Base-by-base conservation (phyloP, 2,113 vertebrate species). In the Corapipo altera region DNA sequence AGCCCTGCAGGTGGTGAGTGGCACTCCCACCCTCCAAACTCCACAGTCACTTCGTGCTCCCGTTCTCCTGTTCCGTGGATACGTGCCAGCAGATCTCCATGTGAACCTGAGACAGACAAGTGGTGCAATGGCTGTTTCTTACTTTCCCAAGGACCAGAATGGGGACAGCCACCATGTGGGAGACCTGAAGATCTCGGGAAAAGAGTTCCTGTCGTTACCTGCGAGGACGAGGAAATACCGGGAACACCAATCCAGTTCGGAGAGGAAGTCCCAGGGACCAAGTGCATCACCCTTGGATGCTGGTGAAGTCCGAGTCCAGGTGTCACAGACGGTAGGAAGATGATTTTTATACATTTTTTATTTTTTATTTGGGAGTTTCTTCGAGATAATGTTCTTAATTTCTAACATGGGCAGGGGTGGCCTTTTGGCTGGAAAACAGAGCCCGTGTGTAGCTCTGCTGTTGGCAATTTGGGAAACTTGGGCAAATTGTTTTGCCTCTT, bases 101-200 rank as follows among this genome's bases (percentile, higher is more conserved):
- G 0, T 48, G 44, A 52, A 43, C 44, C 41, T 1, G 15, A 46
- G 87, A 6, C 52, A 16, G 37, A 37, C 52, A 37, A 0, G 52
- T 15, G 37, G 41, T 69, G 57, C 88, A 75, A 15, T 82, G 30
- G n/a, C 55, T 75, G 2, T 94, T 94, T 67, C 55, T 91, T 85
- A 75, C 49, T 91, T 71, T 87, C 54, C 30, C 81, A 74, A 97
- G 98, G 98, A 98, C 33, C 98, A 99, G 98, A 99, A 99, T 19
- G 99, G 98, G 87, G 99, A 99, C 77, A 98, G 96, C 92, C 98
- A 98, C 69, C 98, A 98, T 1, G 7, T 98, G 54, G 98, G 98
- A 71, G 98, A 98, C 46, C 94, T 98, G 80, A 98, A 98, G 55
- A 98, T 98, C 46, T 97, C 97, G 2, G 97, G 98, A 39, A 98